phyloP scores from a whole-genome alignment of 2,888 invertebrate genomes.

The Cephalotes varians region DNA sequence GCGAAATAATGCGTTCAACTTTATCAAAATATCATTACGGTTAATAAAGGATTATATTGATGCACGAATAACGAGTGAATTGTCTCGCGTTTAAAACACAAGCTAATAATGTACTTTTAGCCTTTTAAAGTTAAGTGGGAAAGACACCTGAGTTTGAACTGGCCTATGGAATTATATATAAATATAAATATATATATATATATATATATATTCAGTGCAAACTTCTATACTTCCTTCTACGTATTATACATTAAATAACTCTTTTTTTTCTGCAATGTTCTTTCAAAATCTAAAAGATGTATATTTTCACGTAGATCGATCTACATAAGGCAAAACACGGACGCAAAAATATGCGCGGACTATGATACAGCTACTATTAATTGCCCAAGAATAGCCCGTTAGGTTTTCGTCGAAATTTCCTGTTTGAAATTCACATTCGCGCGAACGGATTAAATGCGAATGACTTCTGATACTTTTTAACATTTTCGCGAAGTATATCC shows the following conservation, averaged over 20 bases:
- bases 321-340: background rate
- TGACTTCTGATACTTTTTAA: constrained; percentile 7
- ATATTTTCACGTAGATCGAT: background rate
- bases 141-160: constrained; percentile 18
- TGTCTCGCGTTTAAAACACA: background rate
- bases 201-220: background rate
- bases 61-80: background rate
- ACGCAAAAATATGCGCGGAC: background rate
- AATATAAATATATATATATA: too few relatives aligned
- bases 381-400: background rate
- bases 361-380: background rate
- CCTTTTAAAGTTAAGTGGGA: constrained; percentile 35
- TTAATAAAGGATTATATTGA: background rate
- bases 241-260: background rate
- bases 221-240: background rate
- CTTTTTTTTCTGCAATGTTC: too few relatives aligned
- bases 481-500: constrained; percentile 57
- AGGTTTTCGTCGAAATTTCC: constrained; percentile 9
- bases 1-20: background rate
- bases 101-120: constrained; percentile 2
- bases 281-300: background rate
- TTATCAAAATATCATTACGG: background rate
- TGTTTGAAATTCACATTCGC: constrained; percentile 18
- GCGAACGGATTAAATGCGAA: constrained; percentile 21
- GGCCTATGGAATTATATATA: background rate